Conservation (phyloP, 37 sponge, comb jelly and placozoan species). For the Eunapius fragilis region DNA sequence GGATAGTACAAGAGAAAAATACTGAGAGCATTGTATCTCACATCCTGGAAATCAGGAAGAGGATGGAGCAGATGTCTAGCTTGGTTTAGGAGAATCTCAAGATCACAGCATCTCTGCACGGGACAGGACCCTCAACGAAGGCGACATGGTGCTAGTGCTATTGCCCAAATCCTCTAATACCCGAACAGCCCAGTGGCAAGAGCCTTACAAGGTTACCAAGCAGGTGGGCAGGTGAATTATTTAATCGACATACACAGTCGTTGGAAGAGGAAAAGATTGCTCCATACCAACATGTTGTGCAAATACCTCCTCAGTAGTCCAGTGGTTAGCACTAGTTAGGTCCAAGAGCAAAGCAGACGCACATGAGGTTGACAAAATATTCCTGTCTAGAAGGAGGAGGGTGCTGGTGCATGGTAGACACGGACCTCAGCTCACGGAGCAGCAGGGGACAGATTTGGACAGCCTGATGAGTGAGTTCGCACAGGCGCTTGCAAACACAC, state of each 20-base stretch:
- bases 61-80: background rate
- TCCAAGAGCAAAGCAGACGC: too few relatives aligned
- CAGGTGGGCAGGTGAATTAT: too few relatives aligned
- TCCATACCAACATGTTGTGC: too few relatives aligned
- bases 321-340: too few relatives aligned
- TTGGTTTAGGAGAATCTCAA: background rate
- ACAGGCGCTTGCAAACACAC: background rate
- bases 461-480: background rate
- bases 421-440: background rate
- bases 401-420: background rate
- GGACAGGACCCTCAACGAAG: background rate
- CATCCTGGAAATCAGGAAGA: background rate
- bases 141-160: slow-evolving; percentile 5
- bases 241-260: too few relatives aligned
- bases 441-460: background rate
- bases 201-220: background rate
- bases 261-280: too few relatives aligned
- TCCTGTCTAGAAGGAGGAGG: slow-evolving; percentile 1
- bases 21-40: slow-evolving; percentile 5
- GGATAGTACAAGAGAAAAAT: background rate
- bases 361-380: background rate
- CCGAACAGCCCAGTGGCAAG: background rate
- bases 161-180: background rate
- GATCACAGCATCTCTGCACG: background rate
- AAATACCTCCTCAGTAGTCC: too few relatives aligned